phyloP scores from a whole-genome alignment of 2,113 vertebrate genomes.

The Mohoua ochrocephala region DNA sequence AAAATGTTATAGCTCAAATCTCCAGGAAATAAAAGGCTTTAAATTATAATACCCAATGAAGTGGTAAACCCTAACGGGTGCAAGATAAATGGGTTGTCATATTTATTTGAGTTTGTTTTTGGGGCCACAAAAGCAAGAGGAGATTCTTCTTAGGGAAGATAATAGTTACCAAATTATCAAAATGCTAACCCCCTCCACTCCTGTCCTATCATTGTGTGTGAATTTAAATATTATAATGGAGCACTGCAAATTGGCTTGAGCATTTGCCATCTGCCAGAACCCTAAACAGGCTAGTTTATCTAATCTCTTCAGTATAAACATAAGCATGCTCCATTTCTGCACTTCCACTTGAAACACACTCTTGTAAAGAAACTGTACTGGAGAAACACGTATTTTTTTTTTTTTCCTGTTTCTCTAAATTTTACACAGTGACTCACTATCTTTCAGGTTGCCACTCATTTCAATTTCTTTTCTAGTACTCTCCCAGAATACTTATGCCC shows the following conservation, averaged over 20 bases:
- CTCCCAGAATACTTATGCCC: neutral
- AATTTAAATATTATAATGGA: conserved; percentile 82
- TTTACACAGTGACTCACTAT: neutral
- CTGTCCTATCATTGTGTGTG: conserved; percentile 72
- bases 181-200: conserved; percentile 72
- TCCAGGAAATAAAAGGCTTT: conserved; percentile 83
- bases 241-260: conserved; percentile 82
- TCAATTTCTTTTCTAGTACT: conserved; percentile 10
- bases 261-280: conserved; percentile 85
- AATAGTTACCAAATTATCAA: conserved; percentile 81
- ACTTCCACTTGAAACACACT: conserved; percentile 75
- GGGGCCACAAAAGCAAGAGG: conserved; percentile 60
- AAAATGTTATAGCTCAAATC: conserved; percentile 83
- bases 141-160: conserved; percentile 74
- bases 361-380: conserved; percentile 60
- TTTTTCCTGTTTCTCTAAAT: neutral
- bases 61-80: conserved; percentile 82
- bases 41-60: conserved; percentile 85
- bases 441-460: conserved; percentile 30
- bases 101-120: conserved; percentile 74
- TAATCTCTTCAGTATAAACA: conserved; percentile 86
- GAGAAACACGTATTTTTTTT: neutral
- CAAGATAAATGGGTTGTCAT: conserved; percentile 81
- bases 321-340: conserved; percentile 82
- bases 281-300: conserved; percentile 88